A percentile compares a stretch with the other conserved stretches of the same genome.
Conservation (phyloP, 2,113 vertebrate genomes). For the Microcebus tavaratra region DNA sequence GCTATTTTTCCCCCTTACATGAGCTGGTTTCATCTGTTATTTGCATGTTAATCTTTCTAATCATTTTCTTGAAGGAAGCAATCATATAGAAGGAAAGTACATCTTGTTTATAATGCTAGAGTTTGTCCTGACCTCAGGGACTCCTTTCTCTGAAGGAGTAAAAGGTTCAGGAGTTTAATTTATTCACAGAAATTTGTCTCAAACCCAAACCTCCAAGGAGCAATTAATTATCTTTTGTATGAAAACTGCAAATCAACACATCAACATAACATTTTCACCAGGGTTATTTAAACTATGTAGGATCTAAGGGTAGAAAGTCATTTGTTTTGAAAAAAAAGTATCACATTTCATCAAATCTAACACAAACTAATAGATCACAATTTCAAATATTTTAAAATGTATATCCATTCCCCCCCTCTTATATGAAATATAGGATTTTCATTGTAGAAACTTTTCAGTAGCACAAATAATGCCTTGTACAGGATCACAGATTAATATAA, state of each 20-base stretch:
- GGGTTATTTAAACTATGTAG: not conserved
- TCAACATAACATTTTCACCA: not conserved
- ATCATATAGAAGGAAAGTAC: not conserved
- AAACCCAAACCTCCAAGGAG: slow-evolving; percentile 14
- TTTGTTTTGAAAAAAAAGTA: not conserved
- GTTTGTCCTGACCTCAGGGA: slow-evolving; percentile 30
- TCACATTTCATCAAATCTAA: not conserved
- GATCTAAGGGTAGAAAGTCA: not conserved
- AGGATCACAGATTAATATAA: not conserved
- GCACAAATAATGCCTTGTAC: not conserved
- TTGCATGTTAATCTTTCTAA: slow-evolving; percentile 53
- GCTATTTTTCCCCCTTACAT: not conserved
- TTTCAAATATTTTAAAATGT: slow-evolving; percentile 13
- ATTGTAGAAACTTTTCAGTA: not conserved
- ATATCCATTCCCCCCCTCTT: not conserved
- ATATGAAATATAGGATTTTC: not conserved
- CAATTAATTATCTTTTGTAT: slow-evolving; percentile 56
- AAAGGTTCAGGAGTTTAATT: slow-evolving; percentile 44
- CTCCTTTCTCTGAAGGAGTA: not conserved
- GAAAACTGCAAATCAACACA: slow-evolving; percentile 38
- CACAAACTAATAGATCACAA: not conserved
- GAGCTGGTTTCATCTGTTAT: slow-evolving; percentile 13
- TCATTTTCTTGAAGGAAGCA: slow-evolving; percentile 44
- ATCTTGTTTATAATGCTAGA: slow-evolving; percentile 20
- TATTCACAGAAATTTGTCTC: slow-evolving; percentile 19